Conservation (phyloP, 2,888 invertebrate genomes). For the Crepidodera aurea region DNA sequence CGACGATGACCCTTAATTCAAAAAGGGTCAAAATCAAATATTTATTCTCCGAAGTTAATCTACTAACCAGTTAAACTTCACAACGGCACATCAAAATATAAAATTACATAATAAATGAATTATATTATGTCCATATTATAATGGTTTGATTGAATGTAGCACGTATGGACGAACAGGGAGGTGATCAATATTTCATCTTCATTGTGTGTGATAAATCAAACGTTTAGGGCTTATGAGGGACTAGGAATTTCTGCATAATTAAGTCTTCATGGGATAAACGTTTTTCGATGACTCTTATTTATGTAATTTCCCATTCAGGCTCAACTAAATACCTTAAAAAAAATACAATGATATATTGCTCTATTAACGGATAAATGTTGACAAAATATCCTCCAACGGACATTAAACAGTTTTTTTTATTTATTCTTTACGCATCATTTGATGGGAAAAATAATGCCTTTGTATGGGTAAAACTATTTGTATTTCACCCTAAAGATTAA, state of each 20-base stretch:
- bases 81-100: slow-evolving; percentile 55
- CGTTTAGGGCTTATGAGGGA: slow-evolving; percentile 30
- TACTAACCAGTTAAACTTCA: slow-evolving; percentile 55
- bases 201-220: slow-evolving; percentile 35
- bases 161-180: slow-evolving; percentile 26
- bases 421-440: slow-evolving; percentile 13
- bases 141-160: slow-evolving; percentile 28
- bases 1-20: slow-evolving; percentile 53
- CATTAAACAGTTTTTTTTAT: not conserved
- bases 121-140: slow-evolving; percentile 32
- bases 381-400: slow-evolving; percentile 8
- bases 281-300: slow-evolving; percentile 25
- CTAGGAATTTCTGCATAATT: slow-evolving; percentile 32
- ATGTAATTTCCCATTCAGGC: slow-evolving; percentile 19
- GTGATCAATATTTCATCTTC: slow-evolving; percentile 37
- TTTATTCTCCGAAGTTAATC: slow-evolving; percentile 54
- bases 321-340: slow-evolving; percentile 17
- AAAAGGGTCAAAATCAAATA: slow-evolving; percentile 55
- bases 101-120: slow-evolving; percentile 56
- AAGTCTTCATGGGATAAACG: slow-evolving; percentile 28
- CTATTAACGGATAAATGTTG: slow-evolving; percentile 18
- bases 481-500: too few species aligned
- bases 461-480: not conserved
- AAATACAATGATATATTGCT: slow-evolving; percentile 22
- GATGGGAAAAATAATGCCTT: slow-evolving; percentile 10